Evolutionary conservation across 2,113 vertebrate species (phyloP).

Genomic region (Marmota flaviventris): DNA sequence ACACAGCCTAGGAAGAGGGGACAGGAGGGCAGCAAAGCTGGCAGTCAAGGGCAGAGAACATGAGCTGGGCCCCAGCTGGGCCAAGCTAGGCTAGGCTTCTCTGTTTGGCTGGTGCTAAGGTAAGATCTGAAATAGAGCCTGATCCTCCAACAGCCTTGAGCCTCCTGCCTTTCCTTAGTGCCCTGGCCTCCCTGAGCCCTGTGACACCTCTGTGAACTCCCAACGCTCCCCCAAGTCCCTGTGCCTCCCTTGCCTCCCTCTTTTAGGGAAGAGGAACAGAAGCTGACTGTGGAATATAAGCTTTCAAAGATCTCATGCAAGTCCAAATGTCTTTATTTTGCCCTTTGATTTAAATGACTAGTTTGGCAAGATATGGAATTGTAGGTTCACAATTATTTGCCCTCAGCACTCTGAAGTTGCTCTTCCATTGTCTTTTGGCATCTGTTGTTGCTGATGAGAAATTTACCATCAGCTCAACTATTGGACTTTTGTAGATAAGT

Average conservation of each 20-base stretch:
- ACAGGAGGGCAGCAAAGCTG: slow-evolving; percentile 25
- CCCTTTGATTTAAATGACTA: slow-evolving; percentile 66
- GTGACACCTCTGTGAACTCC: background rate
- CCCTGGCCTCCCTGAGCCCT: background rate
- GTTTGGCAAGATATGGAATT: slow-evolving; percentile 62
- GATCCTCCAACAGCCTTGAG: background rate
- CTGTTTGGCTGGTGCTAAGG: slow-evolving; percentile 12
- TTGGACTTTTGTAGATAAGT: slow-evolving; percentile 72
- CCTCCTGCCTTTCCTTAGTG: background rate
- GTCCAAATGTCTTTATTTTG: slow-evolving; percentile 69
- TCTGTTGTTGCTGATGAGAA: slow-evolving; percentile 78
- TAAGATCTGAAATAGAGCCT: background rate
- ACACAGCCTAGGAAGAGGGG: background rate
- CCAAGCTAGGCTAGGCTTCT: slow-evolving; percentile 25
- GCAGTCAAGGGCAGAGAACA: background rate
- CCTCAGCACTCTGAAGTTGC: slow-evolving; percentile 69
- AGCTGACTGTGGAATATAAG: background rate
- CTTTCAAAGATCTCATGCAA: slow-evolving; percentile 66
- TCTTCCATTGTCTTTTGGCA: slow-evolving; percentile 75
- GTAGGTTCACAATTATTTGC: slow-evolving; percentile 53
- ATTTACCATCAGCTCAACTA: slow-evolving; percentile 78
- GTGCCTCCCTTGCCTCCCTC: background rate
- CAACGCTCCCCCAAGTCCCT: background rate
- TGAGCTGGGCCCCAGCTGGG: background rate
- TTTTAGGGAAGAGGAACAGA: background rate